These are phyloP conservation scores for Melipona beecheii DNA, from an alignment of 2,888 invertebrate genomes.

Conservation along the genomic window DNA sequence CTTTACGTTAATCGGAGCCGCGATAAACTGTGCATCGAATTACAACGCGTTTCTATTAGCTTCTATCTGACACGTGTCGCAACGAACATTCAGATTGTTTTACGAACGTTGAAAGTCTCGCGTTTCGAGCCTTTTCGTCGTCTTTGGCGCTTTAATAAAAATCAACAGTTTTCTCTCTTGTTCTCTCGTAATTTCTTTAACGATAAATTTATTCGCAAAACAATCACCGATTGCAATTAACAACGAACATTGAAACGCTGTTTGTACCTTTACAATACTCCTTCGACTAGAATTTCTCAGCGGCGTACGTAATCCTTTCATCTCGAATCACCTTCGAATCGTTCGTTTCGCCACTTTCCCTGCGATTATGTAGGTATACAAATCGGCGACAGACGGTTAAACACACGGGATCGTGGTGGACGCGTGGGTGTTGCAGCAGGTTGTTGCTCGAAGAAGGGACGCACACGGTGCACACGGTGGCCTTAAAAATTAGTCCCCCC, in stretches of 20 bases:
- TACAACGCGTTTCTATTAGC: conserved; percentile 43
- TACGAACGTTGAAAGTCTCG: conserved; percentile 28
- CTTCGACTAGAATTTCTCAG: conserved; percentile 58
- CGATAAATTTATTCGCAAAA: too few relatives aligned
- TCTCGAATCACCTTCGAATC: conserved; percentile 33
- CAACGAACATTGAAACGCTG: neutral
- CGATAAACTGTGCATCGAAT: conserved; percentile 58
- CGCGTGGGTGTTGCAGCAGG: conserved; percentile 37
- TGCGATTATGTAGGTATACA: conserved; percentile 26
- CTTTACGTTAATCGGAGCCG: conserved; percentile 27
- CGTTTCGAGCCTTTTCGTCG: conserved; percentile 24
- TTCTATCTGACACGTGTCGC: conserved; percentile 49
- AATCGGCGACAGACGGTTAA: conserved; percentile 32
- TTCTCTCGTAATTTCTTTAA: neutral
- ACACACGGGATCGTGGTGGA: conserved; percentile 2
- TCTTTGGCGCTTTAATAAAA: neutral
- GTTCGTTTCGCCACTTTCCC: conserved; percentile 62
- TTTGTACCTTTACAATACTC: neutral
- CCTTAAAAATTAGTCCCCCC: conserved; percentile 56
- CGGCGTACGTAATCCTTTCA: conserved; percentile 47
- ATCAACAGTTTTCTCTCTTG: neutral
- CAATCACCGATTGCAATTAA: too few relatives aligned
- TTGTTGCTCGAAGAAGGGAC: conserved; percentile 24
- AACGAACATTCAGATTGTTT: conserved; percentile 5
- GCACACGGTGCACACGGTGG: conserved; percentile 25